phyloP scores from a whole-genome alignment of 2,888 invertebrate species.

The Coleophora flavipennella region DNA sequence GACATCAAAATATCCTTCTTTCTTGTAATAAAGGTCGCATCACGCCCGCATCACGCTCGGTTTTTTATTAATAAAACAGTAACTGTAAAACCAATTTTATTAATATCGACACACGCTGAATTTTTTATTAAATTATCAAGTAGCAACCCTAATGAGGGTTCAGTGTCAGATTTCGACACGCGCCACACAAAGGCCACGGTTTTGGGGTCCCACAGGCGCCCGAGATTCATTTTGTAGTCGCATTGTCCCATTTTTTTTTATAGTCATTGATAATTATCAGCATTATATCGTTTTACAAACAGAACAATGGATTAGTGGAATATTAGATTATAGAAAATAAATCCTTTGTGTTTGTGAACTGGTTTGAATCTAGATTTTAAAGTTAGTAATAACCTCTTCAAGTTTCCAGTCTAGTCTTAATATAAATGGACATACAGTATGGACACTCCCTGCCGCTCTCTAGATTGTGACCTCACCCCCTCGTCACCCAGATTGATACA shows the following conservation, averaged over 20 bases:
- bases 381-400: too few species aligned
- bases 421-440: too few species aligned
- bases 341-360: too few species aligned
- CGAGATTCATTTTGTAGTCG: constrained; percentile 29
- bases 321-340: too few species aligned
- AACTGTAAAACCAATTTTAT: constrained; percentile 2
- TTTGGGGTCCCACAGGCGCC: constrained; percentile 34
- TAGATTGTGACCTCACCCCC: too few species aligned
- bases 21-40: too few species aligned
- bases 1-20: too few species aligned
- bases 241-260: constrained; percentile 33
- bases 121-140: constrained; percentile 44
- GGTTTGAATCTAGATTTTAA: too few species aligned
- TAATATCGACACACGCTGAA: neutral
- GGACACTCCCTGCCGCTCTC: too few species aligned
- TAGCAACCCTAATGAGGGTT: constrained; percentile 48
- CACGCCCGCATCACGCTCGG: neutral
- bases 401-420: too few species aligned
- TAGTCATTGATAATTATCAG: constrained; percentile 49
- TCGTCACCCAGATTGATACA: too few species aligned
- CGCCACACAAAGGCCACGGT: constrained; percentile 37
- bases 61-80: too few species aligned
- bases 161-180: constrained; percentile 57
- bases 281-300: constrained; percentile 46
- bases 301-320: constrained; percentile 22